Base-by-base conservation (phyloP, 2,113 vertebrate genomes). In the Baryphthengus martii region DNA sequence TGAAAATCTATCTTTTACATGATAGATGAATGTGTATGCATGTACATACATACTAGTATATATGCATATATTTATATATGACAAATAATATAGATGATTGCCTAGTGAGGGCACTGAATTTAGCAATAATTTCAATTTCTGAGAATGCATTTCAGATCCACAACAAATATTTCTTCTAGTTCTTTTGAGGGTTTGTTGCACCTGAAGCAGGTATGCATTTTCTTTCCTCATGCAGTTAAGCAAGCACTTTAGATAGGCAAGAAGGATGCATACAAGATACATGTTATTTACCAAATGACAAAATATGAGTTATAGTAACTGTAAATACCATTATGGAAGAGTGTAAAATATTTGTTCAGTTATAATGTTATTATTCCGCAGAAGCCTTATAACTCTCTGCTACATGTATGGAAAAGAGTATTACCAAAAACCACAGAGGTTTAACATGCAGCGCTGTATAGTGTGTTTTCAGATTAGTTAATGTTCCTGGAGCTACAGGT, bases 351-450 rank as follows among this genome's bases (percentile, higher is more conserved):
- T 97, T 97, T 97, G 96, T 97, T 97, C 93, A 85, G 62, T 97
- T 96, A 93, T 95, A 90, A 96, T 95, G 59, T 96, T 68, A 89
- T 96, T 96, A 95, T 97, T 98, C 97, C 98, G 65, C 97, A 94
- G 96, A 98, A 98, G 98, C 98, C 98, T 98, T 98, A 98, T 95
- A 95, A 89, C 91, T 95, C 89, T 97, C 89, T 95, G 97, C 97
- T 98, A 97, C 89, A 7, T 96, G 93, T 96, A 90, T 92, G 97
- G 89, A 96, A 95, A 97, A 94, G 65, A 70, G 86, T 76, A 78
- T 97, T 95, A 98, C 97, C 97, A 97, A 98, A 97, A 90, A 94
- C 14, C 74, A 58, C 61, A 53, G 50, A 72, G 44, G 91, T 97
- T 97, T 96, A 68, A 90, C 89, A 84, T n/a, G 91, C 87, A 37